Evolutionary conservation across 92 coral and sea anemone genomes (phyloP), one percentile per base, ranked within the genome.

Genomic region (Micromussa lordhowensis): DNA sequence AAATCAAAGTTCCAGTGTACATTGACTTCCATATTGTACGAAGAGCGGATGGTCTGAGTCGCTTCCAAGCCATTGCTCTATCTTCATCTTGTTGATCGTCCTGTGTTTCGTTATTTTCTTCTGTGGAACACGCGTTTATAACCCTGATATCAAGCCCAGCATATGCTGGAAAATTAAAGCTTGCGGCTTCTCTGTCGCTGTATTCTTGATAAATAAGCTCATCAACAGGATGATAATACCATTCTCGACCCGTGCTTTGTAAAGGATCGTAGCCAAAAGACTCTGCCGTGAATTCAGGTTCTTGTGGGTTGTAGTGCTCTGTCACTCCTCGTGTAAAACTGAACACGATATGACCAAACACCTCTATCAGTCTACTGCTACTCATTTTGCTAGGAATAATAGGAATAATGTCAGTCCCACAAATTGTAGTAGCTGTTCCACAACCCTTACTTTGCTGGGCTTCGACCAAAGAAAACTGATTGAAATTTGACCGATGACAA

Each of bases 241-340:
- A 84, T 54, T 84, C 88, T 73, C 79, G 88, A 51, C 88, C 88
- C 17, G 88, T 84, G 80, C 80, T 44, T 55, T 84, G 79, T 40
- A 70, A 32, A 70, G 87, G 80, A 48, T 30, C 66, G 40, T 68
- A 82, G 63, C 87, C 78, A 18, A 68, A 83, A 38, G 86, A 78
- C 68, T 54, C 5, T 55, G 69, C 44, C 38, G 48, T 78, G 68
- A 11, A 78, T 78, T 78, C 82, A 51, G 64, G 68, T 78, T 78
- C 82, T n/a, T 78, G n/a, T 51, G 69, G 38, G 18, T 53, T 78
- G 82, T 78, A 78, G 21, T 78, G 66, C 64, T 29, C 66, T 78
- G 70, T 26, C 32, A 64, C 70, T 9, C 70, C 70, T 64, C n/a
- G 70, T 26, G 70, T 64, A 64, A 78, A 78, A 53, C 82, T 78